Conservation (phyloP, 92 coral and sea anemone genomes). For the Epizoanthus fatuus region DNA sequence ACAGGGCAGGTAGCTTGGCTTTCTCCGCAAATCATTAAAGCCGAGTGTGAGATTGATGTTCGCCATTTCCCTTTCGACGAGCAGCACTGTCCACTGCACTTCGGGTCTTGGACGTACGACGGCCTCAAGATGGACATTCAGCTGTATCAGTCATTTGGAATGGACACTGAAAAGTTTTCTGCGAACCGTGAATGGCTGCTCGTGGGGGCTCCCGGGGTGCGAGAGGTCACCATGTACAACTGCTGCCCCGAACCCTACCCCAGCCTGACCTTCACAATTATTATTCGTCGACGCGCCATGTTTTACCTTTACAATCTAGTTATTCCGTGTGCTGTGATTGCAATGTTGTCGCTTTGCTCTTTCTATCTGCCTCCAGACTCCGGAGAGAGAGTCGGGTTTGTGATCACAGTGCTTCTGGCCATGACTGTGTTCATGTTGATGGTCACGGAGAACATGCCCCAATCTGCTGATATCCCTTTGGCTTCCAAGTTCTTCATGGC, state of each 20-base stretch:
- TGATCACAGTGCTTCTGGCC: conserved; percentile 69
- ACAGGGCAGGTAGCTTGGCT: conserved; percentile 63
- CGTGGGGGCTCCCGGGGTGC: conserved; percentile 40
- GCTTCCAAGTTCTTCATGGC: conserved; percentile 77
- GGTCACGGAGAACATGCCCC: conserved; percentile 76
- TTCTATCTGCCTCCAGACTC: conserved; percentile 75
- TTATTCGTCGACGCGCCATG: conserved; percentile 59
- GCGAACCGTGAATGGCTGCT: conserved; percentile 67
- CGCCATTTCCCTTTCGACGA: conserved; percentile 74
- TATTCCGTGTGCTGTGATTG: conserved; percentile 60
- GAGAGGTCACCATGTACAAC: conserved; percentile 29
- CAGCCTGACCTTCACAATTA: conserved; percentile 35
- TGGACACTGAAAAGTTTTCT: conserved; percentile 53
- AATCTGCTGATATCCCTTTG: conserved; percentile 65
- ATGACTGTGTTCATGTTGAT: conserved; percentile 71
- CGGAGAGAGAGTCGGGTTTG: conserved; percentile 73
- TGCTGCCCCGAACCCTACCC: conserved; percentile 74
- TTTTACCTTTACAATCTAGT: conserved; percentile 60
- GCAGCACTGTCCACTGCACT: conserved; percentile 65
- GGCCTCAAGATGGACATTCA: conserved; percentile 63
- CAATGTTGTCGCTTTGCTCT: conserved; percentile 56
- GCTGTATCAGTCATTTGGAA: neutral
- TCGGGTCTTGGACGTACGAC: conserved; percentile 81
- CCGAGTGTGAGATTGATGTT: conserved; percentile 78
- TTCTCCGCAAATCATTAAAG: conserved; percentile 62